Evolutionary conservation across 2,888 invertebrate species (phyloP).

Genomic region (Agelastica alni): DNA sequence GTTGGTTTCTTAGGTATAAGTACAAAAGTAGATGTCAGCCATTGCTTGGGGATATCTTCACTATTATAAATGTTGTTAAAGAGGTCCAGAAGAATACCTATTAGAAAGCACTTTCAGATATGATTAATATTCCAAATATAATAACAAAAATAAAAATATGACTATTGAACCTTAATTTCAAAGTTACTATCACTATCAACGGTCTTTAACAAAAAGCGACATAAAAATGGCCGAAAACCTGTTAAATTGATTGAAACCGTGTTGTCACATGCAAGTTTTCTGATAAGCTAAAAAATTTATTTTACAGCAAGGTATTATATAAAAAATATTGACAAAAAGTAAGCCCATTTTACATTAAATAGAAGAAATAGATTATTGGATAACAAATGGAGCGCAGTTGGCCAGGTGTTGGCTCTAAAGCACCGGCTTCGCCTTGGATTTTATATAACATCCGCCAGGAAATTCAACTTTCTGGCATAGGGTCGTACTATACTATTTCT

Average conservation of each 20-base stretch:
- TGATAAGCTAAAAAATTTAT: not conserved
- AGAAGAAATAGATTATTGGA: too few species aligned
- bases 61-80: not conserved
- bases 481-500: too few species aligned
- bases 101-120: not conserved
- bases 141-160: constrained; percentile 4
- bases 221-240: constrained; percentile 10
- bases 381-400: too few species aligned
- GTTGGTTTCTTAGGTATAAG: too few species aligned
- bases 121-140: not conserved
- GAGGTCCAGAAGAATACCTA: too few species aligned
- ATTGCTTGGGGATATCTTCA: not conserved
- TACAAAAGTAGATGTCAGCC: too few species aligned
- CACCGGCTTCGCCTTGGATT: too few species aligned
- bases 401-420: too few species aligned
- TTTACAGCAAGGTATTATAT: not conserved
- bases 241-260: too few species aligned
- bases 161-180: constrained; percentile 1
- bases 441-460: too few species aligned
- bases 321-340: too few species aligned
- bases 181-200: constrained; percentile 10
- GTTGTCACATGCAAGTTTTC: constrained; percentile 7
- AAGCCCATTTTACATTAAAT: constrained; percentile 6
- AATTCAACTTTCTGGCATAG: too few species aligned
- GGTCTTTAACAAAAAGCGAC: constrained; percentile 3